Percentiles rank a stretch among this genome's conserved stretches.
Evolutionary conservation across 2,113 vertebrate species (phyloP).

Genomic region (Acanthochromis polyacanthus): DNA sequence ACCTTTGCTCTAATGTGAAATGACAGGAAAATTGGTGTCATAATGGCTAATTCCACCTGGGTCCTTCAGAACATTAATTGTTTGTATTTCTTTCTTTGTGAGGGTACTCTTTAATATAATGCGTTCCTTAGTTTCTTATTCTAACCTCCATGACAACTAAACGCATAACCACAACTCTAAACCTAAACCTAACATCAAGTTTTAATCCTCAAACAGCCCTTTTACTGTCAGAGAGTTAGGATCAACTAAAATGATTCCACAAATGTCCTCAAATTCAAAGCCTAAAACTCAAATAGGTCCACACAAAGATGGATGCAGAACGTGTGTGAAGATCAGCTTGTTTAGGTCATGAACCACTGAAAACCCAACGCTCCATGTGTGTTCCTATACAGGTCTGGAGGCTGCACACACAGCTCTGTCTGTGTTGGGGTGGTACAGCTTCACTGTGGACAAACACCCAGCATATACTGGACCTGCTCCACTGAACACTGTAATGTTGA

Average conservation of each 20-base stretch:
- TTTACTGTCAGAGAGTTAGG: background rate
- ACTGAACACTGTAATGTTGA: conserved; percentile 1
- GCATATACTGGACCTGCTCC: conserved; percentile 9
- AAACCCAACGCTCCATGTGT: conserved; percentile 11
- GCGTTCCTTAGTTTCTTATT: too few relatives aligned
- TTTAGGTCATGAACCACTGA: conserved; percentile 17
- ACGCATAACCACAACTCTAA: too few relatives aligned
- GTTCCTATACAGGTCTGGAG: background rate
- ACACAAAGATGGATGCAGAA: background rate
- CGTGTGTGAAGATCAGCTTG: conserved; percentile 4
- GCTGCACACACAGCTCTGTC: conserved; percentile 1
- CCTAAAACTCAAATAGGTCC: too few relatives aligned
- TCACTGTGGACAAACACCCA: conserved; percentile 13
- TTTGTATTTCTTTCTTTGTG: too few relatives aligned
- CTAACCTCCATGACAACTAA: too few relatives aligned
- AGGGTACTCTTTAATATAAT: too few relatives aligned
- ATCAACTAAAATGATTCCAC: background rate
- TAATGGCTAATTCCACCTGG: too few relatives aligned
- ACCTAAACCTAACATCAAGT: too few relatives aligned
- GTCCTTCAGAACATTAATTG: too few relatives aligned
- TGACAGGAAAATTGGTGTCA: background rate
- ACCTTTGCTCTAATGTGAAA: conserved; percentile 1
- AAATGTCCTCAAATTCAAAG: too few relatives aligned
- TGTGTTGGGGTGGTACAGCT: conserved; percentile 16
- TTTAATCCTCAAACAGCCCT: too few relatives aligned